Evolutionary conservation across 37 sponge, comb jelly and placozoan genomes (phyloP), one percentile per base, ranked within the genome.

Genomic region (Haliclona indistincta): DNA sequence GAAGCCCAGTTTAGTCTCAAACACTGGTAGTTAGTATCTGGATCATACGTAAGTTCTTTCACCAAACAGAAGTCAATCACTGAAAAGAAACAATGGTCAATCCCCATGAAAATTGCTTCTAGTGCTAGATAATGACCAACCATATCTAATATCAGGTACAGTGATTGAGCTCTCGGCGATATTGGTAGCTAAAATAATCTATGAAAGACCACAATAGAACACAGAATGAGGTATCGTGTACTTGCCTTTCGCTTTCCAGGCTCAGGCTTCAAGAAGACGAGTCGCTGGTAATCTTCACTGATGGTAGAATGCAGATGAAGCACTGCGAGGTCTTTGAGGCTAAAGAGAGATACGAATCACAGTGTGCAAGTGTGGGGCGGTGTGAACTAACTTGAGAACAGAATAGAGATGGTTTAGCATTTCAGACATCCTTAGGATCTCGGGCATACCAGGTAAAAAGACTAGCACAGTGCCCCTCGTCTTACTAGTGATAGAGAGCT

Each of bases 121-220:
- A n/a, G n/a, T n/a, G n/a, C n/a, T n/a, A n/a, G n/a, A n/a, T n/a
- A n/a, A n/a, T n/a, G n/a, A 10, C 86, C 42, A 41, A 92, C 94
- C 98, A 89, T 94, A 97, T 56, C 82, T 75, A 62, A 97, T 92
- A 63, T 97, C 98, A 26, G 98, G 94, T 0, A 97, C 91, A 61
- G 98, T 97, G 68, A 97, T 91, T 43, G 95, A 91, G 42, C 94
- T 93, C 78, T 97, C 98, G 8, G 98, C 98, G 37, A 97, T 97
- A 77, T 97, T 97, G 38, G 98, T 97, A 38, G 98, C 91, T 34
- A 97, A 74, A 62, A 97, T 97, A 32, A 97, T 86, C 87, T 94
- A 54, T 47, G 73, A 1, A 26, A 13, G 42, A 10, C 0, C 67
- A 64, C 32, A 30, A 7, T 51, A 43, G 51, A 19, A 7, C 43